Conservation (phyloP, 2,888 invertebrate genomes). For the Belgica antarctica region DNA sequence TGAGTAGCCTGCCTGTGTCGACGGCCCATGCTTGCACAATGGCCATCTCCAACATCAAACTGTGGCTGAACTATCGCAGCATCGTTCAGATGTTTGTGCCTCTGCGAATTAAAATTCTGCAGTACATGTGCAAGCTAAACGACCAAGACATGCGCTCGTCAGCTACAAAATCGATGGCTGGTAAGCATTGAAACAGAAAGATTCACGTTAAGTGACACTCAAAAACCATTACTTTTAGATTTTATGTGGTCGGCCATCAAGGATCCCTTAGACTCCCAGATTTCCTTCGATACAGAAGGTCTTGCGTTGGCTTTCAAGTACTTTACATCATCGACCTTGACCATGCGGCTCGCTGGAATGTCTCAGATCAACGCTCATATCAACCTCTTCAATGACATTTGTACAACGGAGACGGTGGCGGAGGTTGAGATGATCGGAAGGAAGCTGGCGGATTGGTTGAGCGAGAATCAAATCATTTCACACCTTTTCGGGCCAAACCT, state of each 20-base stretch:
- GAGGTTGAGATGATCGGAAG: slow-evolving; percentile 83
- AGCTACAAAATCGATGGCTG: slow-evolving; percentile 89
- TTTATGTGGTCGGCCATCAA: slow-evolving; percentile 95
- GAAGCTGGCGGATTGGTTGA: slow-evolving; percentile 83
- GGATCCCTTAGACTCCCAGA: slow-evolving; percentile 81
- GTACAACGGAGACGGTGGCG: slow-evolving; percentile 81
- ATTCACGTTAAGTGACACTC: neutral
- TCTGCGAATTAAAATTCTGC: slow-evolving; percentile 78
- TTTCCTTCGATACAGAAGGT: slow-evolving; percentile 86
- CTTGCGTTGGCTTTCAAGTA: slow-evolving; percentile 92
- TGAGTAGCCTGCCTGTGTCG: slow-evolving; percentile 74
- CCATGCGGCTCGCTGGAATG: slow-evolving; percentile 83
- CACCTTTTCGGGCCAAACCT: slow-evolving; percentile 96
- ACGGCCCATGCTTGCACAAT: slow-evolving; percentile 90
- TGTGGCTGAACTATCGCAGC: slow-evolving; percentile 90
- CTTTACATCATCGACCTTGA: slow-evolving; percentile 89
- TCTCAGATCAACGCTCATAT: slow-evolving; percentile 89
- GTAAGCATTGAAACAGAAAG: slow-evolving; percentile 56
- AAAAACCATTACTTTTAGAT: slow-evolving; percentile 58
- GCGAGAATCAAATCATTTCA: slow-evolving; percentile 84
- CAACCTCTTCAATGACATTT: slow-evolving; percentile 84
- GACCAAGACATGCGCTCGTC: slow-evolving; percentile 87
- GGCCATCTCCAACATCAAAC: slow-evolving; percentile 85
- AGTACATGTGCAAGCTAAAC: slow-evolving; percentile 90
- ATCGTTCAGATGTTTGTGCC: slow-evolving; percentile 87